Evolutionary conservation across 2,888 invertebrate species (phyloP).

Genomic region (Melipona beecheii): DNA sequence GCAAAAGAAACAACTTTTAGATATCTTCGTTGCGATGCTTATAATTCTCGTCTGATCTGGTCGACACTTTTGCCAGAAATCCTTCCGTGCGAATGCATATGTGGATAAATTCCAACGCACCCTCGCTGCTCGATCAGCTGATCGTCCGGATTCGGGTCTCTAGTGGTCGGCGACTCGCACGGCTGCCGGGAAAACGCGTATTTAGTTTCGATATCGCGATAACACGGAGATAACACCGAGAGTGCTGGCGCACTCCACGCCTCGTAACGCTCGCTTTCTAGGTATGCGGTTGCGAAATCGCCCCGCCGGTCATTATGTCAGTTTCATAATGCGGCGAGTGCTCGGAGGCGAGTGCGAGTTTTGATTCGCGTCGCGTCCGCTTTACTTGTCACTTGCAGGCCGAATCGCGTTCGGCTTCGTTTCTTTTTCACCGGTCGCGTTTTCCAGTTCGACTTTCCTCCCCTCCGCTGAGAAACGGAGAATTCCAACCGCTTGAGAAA

Average conservation of each 20-base stretch:
- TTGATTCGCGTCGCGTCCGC: conserved; percentile 26
- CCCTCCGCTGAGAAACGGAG: neutral
- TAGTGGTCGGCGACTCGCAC: neutral
- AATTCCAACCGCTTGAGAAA: conserved; percentile 18
- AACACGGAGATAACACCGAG: conserved; percentile 51
- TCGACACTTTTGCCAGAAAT: neutral
- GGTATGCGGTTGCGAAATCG: conserved; percentile 63
- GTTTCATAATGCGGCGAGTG: conserved; percentile 63
- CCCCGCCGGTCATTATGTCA: conserved; percentile 59
- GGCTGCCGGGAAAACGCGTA: conserved; percentile 41
- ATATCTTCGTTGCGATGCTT: no score
- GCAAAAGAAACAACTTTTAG: neutral
- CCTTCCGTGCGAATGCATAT: neutral
- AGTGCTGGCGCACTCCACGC: conserved; percentile 31
- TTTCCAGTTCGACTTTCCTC: neutral
- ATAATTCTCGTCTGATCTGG: no score
- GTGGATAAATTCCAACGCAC: neutral
- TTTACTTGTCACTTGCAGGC: neutral
- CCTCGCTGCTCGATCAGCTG: neutral
- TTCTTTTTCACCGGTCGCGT: neutral
- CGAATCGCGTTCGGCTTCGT: conserved; percentile 11
- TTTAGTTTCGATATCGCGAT: conserved; percentile 53
- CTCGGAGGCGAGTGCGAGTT: conserved; percentile 33
- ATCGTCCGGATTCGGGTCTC: neutral
- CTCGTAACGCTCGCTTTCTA: conserved; percentile 70